Percentiles rank a stretch among this genome's conserved stretches.
These are phyloP conservation scores for Cercopithecus neglectus DNA, from an alignment of 2,797 vertebrate genomes.

Conservation along the genomic window DNA sequence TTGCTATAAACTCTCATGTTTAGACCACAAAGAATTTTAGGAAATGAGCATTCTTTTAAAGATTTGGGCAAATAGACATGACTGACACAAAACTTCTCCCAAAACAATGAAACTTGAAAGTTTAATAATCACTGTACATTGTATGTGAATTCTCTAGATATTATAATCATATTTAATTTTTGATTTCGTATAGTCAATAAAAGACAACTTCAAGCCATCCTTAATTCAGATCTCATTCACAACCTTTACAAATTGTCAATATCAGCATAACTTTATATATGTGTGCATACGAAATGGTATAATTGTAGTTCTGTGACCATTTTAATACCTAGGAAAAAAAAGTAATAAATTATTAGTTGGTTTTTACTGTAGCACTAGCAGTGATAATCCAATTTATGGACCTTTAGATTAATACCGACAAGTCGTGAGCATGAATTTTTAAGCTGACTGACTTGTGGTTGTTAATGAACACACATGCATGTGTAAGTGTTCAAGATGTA, in stretches of 20 bases:
- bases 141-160: background rate
- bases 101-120: slow-evolving; percentile 22
- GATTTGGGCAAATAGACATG: slow-evolving; percentile 36
- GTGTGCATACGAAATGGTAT: background rate
- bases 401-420: slow-evolving; percentile 60
- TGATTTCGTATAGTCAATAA: slow-evolving; percentile 64
- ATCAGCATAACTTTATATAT: background rate
- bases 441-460: slow-evolving; percentile 65
- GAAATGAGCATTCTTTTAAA: slow-evolving; percentile 57
- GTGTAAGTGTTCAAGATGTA: background rate
- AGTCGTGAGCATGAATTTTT: slow-evolving; percentile 65
- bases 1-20: slow-evolving; percentile 33
- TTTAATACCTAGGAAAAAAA: slow-evolving; percentile 64
- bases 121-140: background rate
- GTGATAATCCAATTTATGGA: slow-evolving; percentile 48
- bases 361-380: slow-evolving; percentile 13
- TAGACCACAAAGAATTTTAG: slow-evolving; percentile 44
- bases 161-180: slow-evolving; percentile 58
- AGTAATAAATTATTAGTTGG: slow-evolving; percentile 65
- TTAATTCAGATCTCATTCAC: slow-evolving; percentile 45
- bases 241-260: slow-evolving; percentile 37
- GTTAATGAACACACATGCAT: background rate
- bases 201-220: slow-evolving; percentile 54
- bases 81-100: slow-evolving; percentile 35
- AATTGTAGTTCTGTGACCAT: slow-evolving; percentile 45